Evolutionary conservation across 2,797 vertebrate genomes (phyloP), one percentile per base, ranked within the genome.

Genomic region (Siniperca undulata): DNA sequence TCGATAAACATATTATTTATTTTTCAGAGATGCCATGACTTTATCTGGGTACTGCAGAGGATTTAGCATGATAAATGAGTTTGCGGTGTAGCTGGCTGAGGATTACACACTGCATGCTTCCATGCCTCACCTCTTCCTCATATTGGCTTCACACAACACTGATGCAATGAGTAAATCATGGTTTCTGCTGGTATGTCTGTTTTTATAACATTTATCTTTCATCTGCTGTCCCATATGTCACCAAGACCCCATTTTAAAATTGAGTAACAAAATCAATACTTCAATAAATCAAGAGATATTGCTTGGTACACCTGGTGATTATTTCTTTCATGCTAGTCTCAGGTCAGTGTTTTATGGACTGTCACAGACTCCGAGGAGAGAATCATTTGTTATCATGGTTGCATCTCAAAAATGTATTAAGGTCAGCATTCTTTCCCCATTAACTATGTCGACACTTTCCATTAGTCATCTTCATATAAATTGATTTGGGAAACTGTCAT

Each of bases 211-310:
- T 87, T 89, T 88, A 89, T 91, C 86, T 86, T 88, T 85, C 78
- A 89, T 90, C 84, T 77, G 56, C 76, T 34, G 75, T 17, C 75
- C 69, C 76, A 70, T 84, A 79, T 87, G 86, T 85, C 80, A 86
- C 78, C 69, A 34, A 67, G 66, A 82, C 62, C 46, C 80, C 66
- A 65, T 91, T 91, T 86, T 78, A 67, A 90, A 91, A 86, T 77
- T 56, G 81, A 91, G 83, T 78, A 88, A 92, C 84, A 89, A 88
- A 92, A 93, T 94, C 89, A 89, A 94, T 93, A 92, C 81, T 67
- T 89, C 85, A 84, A 90, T 90, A 86, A 91, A 92, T 92, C 89
- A 89, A 76, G 88, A 91, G 81, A 80, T 90, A 93, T 89, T 93
- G 83, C 87, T 34, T 0, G 56, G 80, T 27, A 71, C 73, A 85